Percentiles rank a stretch among this genome's conserved stretches.
phyloP scores from a whole-genome alignment of 2,888 invertebrate genomes.

The Altica lythri region DNA sequence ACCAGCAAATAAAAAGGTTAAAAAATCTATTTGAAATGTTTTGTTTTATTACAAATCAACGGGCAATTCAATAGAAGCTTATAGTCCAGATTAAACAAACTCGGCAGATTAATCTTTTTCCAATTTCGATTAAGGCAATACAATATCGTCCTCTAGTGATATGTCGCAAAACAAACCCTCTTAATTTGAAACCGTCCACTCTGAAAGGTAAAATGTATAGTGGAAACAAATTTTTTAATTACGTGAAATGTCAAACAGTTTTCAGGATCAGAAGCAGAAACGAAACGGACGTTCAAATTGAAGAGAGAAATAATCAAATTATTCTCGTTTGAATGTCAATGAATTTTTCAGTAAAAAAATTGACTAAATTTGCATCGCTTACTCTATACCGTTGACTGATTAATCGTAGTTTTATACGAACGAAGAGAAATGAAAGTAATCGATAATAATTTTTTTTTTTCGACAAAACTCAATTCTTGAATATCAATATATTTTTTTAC shows the following conservation, averaged over 20 bases:
- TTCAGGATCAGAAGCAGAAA: conserved; percentile 10
- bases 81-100: no score
- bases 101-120: conserved; percentile 11
- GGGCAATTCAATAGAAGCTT: no score
- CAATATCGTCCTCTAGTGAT: conserved; percentile 1
- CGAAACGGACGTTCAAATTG: conserved; percentile 12
- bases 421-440: no score
- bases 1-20: no score
- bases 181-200: conserved; percentile 11
- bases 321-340: conserved; percentile 17
- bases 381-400: no score
- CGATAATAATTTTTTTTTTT: no score
- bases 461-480: no score
- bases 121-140: conserved; percentile 14
- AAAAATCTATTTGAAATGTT: no score
- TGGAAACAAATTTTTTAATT: conserved; percentile 19
- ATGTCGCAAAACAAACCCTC: conserved; percentile 9
- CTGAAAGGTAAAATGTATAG: conserved; percentile 8
- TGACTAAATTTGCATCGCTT: no score
- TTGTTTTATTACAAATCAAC: no score
- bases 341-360: conserved; percentile 17
- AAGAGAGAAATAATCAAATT: conserved; percentile 21
- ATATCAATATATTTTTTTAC: no score
- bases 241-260: conserved; percentile 19
- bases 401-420: no score